Conservation (phyloP, 2,113 vertebrate genomes). For the Tachuris rubrigastra region DNA sequence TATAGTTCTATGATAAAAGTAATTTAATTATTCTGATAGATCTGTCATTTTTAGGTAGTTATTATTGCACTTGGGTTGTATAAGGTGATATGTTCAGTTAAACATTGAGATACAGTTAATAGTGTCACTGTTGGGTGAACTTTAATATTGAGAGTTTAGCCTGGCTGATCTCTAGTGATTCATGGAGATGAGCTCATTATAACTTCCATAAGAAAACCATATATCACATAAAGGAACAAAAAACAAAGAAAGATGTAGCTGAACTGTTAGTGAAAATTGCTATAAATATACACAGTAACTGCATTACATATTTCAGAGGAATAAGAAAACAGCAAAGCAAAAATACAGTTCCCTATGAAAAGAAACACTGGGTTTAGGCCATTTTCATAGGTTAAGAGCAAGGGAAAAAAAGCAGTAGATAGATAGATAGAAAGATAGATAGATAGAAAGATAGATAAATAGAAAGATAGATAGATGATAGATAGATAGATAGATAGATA, state of each 20-base stretch:
- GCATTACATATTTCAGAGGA: neutral
- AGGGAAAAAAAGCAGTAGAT: neutral
- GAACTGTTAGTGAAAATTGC: neutral
- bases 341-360: neutral
- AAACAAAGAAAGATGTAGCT: neutral
- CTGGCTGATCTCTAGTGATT: neutral
- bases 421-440: too few species aligned
- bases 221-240: neutral
- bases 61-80: neutral
- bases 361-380: neutral
- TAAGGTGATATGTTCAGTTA: neutral
- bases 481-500: too few species aligned
- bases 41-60: neutral
- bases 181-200: neutral
- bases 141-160: neutral
- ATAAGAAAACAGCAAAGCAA: neutral
- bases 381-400: neutral
- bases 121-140: neutral
- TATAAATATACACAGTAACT: neutral
- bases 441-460: too few species aligned
- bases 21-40: neutral
- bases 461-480: too few species aligned
- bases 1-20: neutral
- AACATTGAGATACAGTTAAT: neutral
- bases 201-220: neutral